phyloP scores from a whole-genome alignment of 2,113 vertebrate species.

The Emydocephalus ijimae region DNA sequence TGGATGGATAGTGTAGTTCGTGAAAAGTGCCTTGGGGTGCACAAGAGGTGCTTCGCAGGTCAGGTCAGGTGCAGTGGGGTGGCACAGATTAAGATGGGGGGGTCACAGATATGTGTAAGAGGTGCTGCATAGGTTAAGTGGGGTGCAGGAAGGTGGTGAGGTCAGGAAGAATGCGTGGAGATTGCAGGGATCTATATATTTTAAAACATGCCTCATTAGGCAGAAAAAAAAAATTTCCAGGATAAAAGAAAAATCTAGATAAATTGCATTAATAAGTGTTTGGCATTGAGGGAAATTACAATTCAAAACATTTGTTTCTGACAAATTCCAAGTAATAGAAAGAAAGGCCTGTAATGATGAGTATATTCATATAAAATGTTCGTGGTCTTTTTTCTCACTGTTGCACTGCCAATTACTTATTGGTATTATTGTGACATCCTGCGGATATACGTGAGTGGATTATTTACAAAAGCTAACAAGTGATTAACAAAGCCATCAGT shows the following conservation, averaged over 20 bases:
- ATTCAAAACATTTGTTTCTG: constrained; percentile 52
- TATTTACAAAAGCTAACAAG: constrained; percentile 72
- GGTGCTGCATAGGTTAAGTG: neutral
- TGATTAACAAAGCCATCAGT: constrained; percentile 69
- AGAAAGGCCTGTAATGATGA: constrained; percentile 38
- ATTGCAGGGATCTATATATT: constrained; percentile 33
- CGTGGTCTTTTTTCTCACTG: constrained; percentile 46
- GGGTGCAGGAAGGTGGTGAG: neutral
- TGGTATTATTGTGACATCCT: constrained; percentile 62
- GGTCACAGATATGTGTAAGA: neutral
- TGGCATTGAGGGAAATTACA: constrained; percentile 49
- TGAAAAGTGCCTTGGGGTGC: neutral
- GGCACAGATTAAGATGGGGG: neutral
- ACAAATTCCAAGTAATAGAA: constrained; percentile 51
- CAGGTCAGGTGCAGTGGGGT: neutral
- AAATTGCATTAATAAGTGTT: constrained; percentile 43
- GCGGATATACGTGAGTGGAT: constrained; percentile 65
- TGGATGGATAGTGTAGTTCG: neutral
- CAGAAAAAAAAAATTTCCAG: constrained; percentile 37
- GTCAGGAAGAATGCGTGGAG: neutral
- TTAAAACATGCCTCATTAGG: constrained; percentile 43
- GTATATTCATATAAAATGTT: constrained; percentile 60
- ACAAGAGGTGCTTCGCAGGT: neutral
- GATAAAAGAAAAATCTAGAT: constrained; percentile 47
- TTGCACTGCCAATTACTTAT: constrained; percentile 60